Evolutionary conservation across 2,113 vertebrate genomes (phyloP).

Genomic region (Archilochus colubris): DNA sequence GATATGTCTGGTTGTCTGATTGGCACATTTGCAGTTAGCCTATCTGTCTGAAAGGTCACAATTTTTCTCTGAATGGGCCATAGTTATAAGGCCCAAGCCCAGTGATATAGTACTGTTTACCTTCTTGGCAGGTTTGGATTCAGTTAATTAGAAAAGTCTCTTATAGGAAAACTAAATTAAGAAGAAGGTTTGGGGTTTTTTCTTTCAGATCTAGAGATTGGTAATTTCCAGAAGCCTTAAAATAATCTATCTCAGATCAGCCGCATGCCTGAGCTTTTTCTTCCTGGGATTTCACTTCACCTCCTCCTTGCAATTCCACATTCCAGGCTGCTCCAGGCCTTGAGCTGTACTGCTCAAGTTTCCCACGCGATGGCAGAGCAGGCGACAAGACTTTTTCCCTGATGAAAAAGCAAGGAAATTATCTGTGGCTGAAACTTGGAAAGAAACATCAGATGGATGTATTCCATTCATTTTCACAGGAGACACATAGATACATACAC

Average conservation of each 20-base stretch:
- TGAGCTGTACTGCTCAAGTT: neutral
- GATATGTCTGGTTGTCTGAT: neutral
- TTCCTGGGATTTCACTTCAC: neutral
- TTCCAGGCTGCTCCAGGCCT: neutral
- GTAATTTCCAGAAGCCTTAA: neutral
- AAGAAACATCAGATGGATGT: neutral
- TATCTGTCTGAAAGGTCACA: neutral
- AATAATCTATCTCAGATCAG: neutral
- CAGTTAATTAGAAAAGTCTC: neutral
- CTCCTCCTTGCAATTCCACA: fast-evolving
- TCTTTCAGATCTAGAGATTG: neutral
- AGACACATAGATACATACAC: neutral
- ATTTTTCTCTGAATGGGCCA: neutral
- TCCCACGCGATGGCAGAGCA: neutral
- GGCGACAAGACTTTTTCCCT: neutral
- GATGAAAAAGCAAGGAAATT: neutral
- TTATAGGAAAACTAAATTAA: neutral
- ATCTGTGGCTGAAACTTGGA: neutral
- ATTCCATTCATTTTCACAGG: neutral
- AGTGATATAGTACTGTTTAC: neutral
- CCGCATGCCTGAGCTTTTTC: neutral
- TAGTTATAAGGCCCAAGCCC: neutral
- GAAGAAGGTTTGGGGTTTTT: neutral
- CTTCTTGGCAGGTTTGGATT: neutral
- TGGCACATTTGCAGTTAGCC: neutral